Evolutionary conservation across 2,888 invertebrate genomes (phyloP), one percentile per base, ranked within the genome.

Genomic region (Macrophya annulata): DNA sequence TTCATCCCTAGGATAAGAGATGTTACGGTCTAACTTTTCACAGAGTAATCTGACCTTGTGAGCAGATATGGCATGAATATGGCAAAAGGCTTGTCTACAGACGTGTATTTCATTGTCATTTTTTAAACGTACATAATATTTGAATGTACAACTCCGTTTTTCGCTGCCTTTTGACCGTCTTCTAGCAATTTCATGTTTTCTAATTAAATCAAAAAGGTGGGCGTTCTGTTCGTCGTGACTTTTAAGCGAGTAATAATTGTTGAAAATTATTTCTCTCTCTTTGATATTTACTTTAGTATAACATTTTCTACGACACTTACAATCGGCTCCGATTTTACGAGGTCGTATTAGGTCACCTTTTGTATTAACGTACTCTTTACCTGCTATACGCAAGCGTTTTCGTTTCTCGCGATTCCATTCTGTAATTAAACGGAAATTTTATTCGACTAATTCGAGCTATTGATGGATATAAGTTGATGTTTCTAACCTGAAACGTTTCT

Each of bases 191-290:
- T 68, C 68, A 6, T 68, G 68, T 37, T 37, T 68, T 31, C 8
- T 68, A 8, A 68, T 68, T 0, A 68, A 17, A 37, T 37, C 8
- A 8, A 68, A 68, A 37, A 68, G 68, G 37, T 68, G 37, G 31
- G 68, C 68, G 17, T 68, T 68, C 68, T 68, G 68, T 37, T 68
- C 68, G 17, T 68, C 68, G 68, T 68, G 37, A 68, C 68, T 68
- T 37, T 17, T 37, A 6, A 68, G 8, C 37, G 37, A 68, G 37
- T 68, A 68, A 37, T 68, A 68, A 37, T 68, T 68, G 1, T 68
- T 4, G 37, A 68, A 68, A 8, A 37, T 15, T 37, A 15, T 17
- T 68, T 37, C 37, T 68, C 68, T 68, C 8, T 68, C 68, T 37
- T 0, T 17, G 15, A 17, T 5, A 37, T 68, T 37, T 17, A 68